Conservation (phyloP, 2,888 invertebrate species). For the Agapetus fuscipes region DNA sequence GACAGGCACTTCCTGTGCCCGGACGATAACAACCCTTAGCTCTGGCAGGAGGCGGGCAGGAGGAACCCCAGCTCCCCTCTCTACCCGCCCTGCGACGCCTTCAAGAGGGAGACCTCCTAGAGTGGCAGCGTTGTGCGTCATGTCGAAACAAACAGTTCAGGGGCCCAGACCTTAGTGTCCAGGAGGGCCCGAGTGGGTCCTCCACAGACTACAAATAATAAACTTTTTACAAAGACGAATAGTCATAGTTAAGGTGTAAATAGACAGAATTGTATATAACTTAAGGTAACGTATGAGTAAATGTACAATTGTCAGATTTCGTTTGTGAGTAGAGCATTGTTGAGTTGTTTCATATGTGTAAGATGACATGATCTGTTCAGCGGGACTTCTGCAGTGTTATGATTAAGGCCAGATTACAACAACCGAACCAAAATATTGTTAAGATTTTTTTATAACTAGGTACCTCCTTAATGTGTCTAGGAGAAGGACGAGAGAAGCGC, state of each 20-base stretch:
- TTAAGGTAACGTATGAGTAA: constrained; percentile 15
- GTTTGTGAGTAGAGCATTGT: constrained; percentile 21
- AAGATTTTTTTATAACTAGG: constrained; percentile 18
- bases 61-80: constrained; percentile 7
- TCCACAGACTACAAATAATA: constrained; percentile 3
- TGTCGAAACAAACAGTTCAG: constrained; percentile 11
- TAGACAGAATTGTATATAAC: constrained; percentile 19
- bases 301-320: constrained; percentile 22
- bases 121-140: constrained; percentile 10
- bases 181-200: constrained; percentile 8
- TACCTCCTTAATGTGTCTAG: too few relatives aligned
- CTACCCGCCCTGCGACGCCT: not conserved
- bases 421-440: constrained; percentile 21
- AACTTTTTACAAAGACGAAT: constrained; percentile 21
- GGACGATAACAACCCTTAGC: constrained; percentile 21
- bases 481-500: too few relatives aligned
- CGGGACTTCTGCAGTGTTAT: constrained; percentile 13
- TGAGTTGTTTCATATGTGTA: constrained; percentile 21
- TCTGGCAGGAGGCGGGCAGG: constrained; percentile 26
- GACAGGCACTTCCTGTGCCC: constrained; percentile 22
- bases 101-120: constrained; percentile 5
- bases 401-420: constrained; percentile 19
- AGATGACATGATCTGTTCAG: constrained; percentile 12
- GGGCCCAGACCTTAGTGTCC: constrained; percentile 17
- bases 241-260: constrained; percentile 22